These are phyloP conservation scores for Catotricha subobsoleta DNA, from an alignment of 2,888 invertebrate genomes.

Conservation along the genomic window DNA sequence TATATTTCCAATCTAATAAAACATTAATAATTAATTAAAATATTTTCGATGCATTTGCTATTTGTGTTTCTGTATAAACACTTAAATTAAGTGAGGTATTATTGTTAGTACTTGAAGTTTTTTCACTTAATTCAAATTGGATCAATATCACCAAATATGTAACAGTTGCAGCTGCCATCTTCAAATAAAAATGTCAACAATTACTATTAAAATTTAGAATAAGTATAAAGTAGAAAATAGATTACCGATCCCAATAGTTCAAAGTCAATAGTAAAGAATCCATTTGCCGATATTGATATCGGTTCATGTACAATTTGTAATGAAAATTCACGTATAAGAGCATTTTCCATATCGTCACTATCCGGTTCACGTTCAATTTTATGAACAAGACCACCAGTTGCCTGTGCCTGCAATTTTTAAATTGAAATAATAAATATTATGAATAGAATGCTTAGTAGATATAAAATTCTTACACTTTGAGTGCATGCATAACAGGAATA, in stretches of 20 bases:
- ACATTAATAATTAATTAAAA: too few species aligned
- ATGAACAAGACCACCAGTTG: neutral
- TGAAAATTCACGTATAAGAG: conserved; percentile 24
- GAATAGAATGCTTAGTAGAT: too few species aligned
- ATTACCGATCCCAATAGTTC: conserved; percentile 23
- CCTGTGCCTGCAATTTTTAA: neutral
- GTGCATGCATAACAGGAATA: conserved; percentile 17
- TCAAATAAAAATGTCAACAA: neutral
- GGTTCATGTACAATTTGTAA: conserved; percentile 25
- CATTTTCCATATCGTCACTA: conserved; percentile 22
- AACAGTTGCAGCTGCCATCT: neutral
- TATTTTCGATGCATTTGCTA: too few species aligned
- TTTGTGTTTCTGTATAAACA: too few species aligned
- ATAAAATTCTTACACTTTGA: conserved; percentile 17
- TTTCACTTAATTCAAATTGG: conserved; percentile 2
- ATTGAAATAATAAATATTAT: too few species aligned
- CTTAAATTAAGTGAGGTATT: too few species aligned
- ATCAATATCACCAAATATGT: conserved; percentile 3
- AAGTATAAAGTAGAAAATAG: conserved; percentile 4
- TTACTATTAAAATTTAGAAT: neutral
- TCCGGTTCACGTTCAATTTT: neutral
- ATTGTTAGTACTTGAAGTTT: neutral
- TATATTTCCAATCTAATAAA: too few species aligned
- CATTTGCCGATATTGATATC: conserved; percentile 24
- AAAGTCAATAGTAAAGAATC: conserved; percentile 25